Conservation (phyloP, 1,140 invertebrate genomes). For the Asobara japonica region DNA sequence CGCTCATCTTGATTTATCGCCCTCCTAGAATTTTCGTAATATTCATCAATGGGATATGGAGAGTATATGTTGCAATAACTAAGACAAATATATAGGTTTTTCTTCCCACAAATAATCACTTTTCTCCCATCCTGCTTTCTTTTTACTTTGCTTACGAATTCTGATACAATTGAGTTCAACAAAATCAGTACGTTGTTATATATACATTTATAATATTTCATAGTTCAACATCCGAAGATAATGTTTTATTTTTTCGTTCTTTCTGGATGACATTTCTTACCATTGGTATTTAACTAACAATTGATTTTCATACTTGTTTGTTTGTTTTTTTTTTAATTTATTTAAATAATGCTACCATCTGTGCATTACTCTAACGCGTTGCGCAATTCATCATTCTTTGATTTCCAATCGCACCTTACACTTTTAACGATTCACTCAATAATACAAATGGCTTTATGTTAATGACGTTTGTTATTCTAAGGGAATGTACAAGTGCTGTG, state of each 20-base stretch:
- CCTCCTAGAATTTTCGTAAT: too few relatives aligned
- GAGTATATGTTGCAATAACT: too few relatives aligned
- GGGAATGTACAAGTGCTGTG: slow-evolving; percentile 12
- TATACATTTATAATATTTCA: slow-evolving; percentile 48
- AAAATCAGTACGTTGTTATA: slow-evolving; percentile 42
- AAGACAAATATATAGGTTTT: neutral
- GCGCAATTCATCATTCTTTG: neutral
- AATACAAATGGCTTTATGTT: neutral
- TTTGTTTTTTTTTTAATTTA: too few relatives aligned
- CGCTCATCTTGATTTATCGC: too few relatives aligned
- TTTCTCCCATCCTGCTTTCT: slow-evolving; percentile 5
- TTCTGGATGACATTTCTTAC: slow-evolving; percentile 33
- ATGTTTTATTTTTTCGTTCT: slow-evolving; percentile 29
- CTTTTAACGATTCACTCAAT: neutral
- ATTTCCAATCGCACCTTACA: neutral
- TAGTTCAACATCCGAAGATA: slow-evolving; percentile 47
- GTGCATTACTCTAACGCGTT: slow-evolving; percentile 31
- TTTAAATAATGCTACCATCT: slow-evolving; percentile 44
- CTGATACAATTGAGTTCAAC: slow-evolving; percentile 49
- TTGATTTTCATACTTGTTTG: slow-evolving; percentile 45
- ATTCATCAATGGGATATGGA: too few relatives aligned
- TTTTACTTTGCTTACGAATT: slow-evolving; percentile 50
- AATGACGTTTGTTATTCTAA: neutral
- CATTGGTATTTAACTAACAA: slow-evolving; percentile 37
- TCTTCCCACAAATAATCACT: slow-evolving; percentile 17